phyloP scores from a whole-genome alignment of 1,140 invertebrate species.

The Diploscapter pachys region DNA sequence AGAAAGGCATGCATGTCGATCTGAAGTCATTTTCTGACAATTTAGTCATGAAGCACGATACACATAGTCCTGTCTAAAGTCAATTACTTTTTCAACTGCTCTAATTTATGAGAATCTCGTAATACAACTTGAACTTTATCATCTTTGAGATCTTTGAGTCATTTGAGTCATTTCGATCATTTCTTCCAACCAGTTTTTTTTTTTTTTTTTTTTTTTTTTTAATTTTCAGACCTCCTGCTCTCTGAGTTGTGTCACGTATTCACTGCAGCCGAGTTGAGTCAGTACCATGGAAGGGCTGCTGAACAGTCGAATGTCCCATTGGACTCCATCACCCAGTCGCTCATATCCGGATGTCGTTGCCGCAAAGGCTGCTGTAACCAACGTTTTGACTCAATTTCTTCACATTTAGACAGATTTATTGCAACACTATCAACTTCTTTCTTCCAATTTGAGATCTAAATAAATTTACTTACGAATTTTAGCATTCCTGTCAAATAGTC shows the following conservation, averaged over 20 bases:
- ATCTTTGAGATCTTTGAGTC: not conserved
- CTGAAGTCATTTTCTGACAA: slow-evolving; percentile 33
- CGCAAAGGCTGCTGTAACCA: slow-evolving; percentile 39
- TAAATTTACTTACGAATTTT: not conserved
- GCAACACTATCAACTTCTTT: too few species aligned
- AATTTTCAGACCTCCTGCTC: slow-evolving; percentile 47
- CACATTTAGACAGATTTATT: too few species aligned
- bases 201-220: not conserved
- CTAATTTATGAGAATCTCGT: not conserved
- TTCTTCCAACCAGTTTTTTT: too few species aligned
- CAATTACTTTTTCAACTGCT: not conserved
- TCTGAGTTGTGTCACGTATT: slow-evolving; percentile 50
- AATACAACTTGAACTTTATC: not conserved
- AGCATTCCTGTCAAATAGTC: slow-evolving; percentile 18
- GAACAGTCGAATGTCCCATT: slow-evolving; percentile 51
- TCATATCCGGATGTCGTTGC: slow-evolving; percentile 41
- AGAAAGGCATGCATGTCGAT: slow-evolving; percentile 58
- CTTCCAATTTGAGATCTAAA: too few species aligned
- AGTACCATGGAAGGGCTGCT: slow-evolving; percentile 51
- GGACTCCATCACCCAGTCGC: slow-evolving; percentile 31
- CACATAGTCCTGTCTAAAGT: not conserved
- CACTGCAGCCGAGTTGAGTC: slow-evolving; percentile 51
- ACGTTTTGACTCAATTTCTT: too few species aligned
- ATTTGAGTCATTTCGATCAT: not conserved
- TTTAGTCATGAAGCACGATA: not conserved